Evolutionary conservation across 2,888 invertebrate genomes (phyloP), one percentile per base, ranked within the genome.

Genomic region (Agrochola lota): DNA sequence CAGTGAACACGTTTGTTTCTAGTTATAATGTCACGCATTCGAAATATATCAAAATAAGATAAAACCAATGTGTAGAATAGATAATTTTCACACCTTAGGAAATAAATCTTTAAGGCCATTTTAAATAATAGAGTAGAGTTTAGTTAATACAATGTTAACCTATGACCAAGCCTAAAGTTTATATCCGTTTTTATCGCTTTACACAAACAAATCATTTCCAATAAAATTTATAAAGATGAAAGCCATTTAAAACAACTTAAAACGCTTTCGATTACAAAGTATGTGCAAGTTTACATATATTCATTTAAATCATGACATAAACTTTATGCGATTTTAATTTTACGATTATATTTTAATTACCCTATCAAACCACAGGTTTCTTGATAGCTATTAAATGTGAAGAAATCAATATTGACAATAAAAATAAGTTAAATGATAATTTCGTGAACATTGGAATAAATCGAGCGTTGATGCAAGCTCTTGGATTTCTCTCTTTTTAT

Each of bases 241-340:
- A 20, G 8, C 26, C 23, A 6, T 67, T 12, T 70, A 78, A 70
- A 66, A 72, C 40, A 26, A 71, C 40, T 63, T 52, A 71, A 81
- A 81, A 68, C 57, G 20, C 59, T 57, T 68, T 81, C 62, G 62
- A 71, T 55, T 30, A 55, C 68, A 71, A 71, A 71, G 46, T n/a
- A 46, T 63, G 43, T 59, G 67, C 57, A 77, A 82, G 73, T 73
- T 79, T 46, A 72, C 60, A 83, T 70, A 46, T 5, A 75, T 70
- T 76, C 69, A 87, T 81, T 84, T 81, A 86, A 89, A 91, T 89
- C 86, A 88, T 89, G 87, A 84, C 69, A 70, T 70, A 70, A 84
- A 72, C 8, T 75, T 84, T 72, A 83, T 26, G 82, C 73, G 83
- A 35, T 83, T 85, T 86, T 87, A 73, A 80, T 84, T 80, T 84